These are phyloP conservation scores for Cryptophagus acutangulus DNA, from an alignment of 2,888 invertebrate genomes.

Conservation along the genomic window DNA sequence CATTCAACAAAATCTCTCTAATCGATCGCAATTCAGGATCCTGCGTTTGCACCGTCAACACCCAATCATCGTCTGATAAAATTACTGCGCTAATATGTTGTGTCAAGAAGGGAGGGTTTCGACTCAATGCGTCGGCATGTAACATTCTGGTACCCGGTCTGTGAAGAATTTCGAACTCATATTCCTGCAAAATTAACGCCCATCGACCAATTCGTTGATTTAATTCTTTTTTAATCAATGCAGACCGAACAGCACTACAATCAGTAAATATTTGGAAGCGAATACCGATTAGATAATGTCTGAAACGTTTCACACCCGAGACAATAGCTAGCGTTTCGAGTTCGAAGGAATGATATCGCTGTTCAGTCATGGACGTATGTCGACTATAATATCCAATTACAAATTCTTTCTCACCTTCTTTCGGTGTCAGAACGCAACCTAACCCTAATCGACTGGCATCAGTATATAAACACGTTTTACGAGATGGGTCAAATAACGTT, in stretches of 20 bases:
- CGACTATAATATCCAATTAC: constrained; percentile 29
- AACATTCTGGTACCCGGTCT: constrained; percentile 9
- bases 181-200: constrained; percentile 14
- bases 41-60: constrained; percentile 14
- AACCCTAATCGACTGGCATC: constrained; percentile 18
- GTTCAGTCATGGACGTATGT: constrained; percentile 29
- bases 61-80: constrained; percentile 19
- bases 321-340: constrained; percentile 37
- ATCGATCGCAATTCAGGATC: too few species aligned
- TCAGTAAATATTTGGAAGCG: constrained; percentile 33
- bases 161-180: constrained; percentile 14
- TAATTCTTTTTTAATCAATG: constrained; percentile 15
- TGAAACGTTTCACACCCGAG: constrained; percentile 26
- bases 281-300: constrained; percentile 27
- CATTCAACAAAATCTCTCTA: too few species aligned
- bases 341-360: constrained; percentile 31
- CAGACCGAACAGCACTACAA: constrained; percentile 18
- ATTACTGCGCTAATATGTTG: constrained; percentile 5
- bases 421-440: constrained; percentile 17
- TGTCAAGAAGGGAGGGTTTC: constrained; percentile 10
- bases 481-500: constrained; percentile 12
- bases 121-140: constrained; percentile 18
- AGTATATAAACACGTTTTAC: constrained; percentile 14
- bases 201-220: constrained; percentile 16
- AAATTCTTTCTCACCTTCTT: constrained; percentile 10